Evolutionary conservation across 2,113 vertebrate species (phyloP).

Genomic region (Festucalex cinctus): DNA sequence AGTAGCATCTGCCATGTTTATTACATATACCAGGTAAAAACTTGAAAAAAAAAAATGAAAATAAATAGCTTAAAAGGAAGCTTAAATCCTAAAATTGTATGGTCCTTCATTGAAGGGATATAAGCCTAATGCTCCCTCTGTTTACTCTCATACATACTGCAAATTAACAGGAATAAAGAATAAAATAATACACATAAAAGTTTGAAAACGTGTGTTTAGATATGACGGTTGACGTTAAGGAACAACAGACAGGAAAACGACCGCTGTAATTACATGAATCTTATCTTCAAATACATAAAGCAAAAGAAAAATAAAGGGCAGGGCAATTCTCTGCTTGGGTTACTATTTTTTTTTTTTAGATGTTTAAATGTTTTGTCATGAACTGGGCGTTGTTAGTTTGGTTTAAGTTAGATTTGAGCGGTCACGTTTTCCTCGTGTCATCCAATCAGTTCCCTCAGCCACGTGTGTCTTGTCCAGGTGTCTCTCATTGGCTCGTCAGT

Average conservation of each 20-base stretch:
- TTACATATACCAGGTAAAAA: constrained; percentile 69
- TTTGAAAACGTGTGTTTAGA: constrained; percentile 40
- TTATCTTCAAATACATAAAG: too few species aligned
- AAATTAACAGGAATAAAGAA: constrained; percentile 63
- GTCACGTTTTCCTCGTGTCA: too few species aligned
- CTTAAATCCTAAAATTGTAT: constrained; percentile 62
- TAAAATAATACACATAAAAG: constrained; percentile 59
- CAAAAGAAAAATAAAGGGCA: constrained; percentile 20
- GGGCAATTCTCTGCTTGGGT: constrained; percentile 13
- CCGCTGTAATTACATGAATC: constrained; percentile 29
- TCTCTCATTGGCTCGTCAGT: too few species aligned
- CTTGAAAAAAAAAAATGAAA: constrained; percentile 86
- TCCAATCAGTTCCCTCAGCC: too few species aligned
- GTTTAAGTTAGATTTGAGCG: too few species aligned
- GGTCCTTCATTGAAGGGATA: constrained; percentile 78
- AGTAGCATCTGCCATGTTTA: constrained; percentile 71
- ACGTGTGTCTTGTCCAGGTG: too few species aligned
- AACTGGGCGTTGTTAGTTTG: too few species aligned
- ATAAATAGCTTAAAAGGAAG: constrained; percentile 80
- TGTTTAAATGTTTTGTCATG: too few species aligned
- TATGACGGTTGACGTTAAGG: constrained; percentile 18
- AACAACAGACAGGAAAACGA: constrained; percentile 25
- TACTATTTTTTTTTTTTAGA: constrained; percentile 8
- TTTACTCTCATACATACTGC: constrained; percentile 52
- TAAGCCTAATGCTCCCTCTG: constrained; percentile 51